Conservation (phyloP, 2,113 vertebrate genomes). For the Caracal caracal region DNA sequence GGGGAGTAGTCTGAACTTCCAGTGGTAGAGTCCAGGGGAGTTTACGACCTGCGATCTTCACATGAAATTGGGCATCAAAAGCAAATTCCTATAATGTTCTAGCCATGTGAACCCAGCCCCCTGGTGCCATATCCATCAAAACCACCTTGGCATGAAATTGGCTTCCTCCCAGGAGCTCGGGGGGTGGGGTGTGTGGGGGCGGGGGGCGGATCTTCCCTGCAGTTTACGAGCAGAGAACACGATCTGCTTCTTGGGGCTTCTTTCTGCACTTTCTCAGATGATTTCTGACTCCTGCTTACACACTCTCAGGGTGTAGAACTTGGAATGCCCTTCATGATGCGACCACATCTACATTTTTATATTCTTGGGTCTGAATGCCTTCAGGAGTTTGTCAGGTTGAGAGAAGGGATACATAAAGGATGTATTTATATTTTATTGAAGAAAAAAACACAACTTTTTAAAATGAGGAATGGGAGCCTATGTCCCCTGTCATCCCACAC, state of each 20-base stretch:
- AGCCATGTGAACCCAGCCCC: not conserved
- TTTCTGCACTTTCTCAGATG: not conserved
- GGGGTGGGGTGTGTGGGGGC: not conserved
- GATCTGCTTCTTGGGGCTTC: not conserved
- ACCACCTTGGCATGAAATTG: not conserved
- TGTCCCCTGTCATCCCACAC: not conserved
- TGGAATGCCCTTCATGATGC: not conserved
- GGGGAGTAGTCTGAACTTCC: constrained; percentile 27
- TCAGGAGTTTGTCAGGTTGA: not conserved
- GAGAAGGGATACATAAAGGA: not conserved
- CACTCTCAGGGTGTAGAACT: not conserved
- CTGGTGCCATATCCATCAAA: constrained; percentile 21
- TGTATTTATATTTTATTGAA: not conserved
- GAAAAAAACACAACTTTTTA: not conserved
- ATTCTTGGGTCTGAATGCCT: not conserved
- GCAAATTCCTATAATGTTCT: not conserved
- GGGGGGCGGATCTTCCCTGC: not conserved
- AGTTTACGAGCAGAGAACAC: not conserved
- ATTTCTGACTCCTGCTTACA: not conserved
- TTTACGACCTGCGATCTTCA: constrained; percentile 7
- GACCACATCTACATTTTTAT: not conserved
- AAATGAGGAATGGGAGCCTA: not conserved
- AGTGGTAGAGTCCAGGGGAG: not conserved
- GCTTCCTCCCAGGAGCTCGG: not conserved
- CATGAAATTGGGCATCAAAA: constrained; percentile 35